phyloP scores from a whole-genome alignment of 2,888 invertebrate genomes.

The Cosmopolites sordidus region DNA sequence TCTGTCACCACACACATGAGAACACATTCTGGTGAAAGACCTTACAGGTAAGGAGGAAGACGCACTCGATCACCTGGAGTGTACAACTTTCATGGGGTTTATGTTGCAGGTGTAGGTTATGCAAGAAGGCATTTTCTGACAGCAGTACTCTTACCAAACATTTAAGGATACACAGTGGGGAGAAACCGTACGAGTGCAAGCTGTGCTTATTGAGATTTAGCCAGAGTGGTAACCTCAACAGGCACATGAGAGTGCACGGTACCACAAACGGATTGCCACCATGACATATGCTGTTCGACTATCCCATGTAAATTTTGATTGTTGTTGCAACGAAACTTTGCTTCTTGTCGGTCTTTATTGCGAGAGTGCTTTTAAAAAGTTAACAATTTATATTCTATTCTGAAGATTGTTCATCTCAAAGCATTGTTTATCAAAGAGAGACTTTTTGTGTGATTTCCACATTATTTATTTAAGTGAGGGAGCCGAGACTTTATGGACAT shows the following conservation, averaged over 20 bases:
- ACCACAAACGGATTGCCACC: conserved; percentile 47
- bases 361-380: no score
- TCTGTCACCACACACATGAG: conserved; percentile 98
- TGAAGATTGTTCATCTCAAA: no score
- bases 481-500: no score
- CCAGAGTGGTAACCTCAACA: conserved; percentile 96
- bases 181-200: conserved; percentile 98
- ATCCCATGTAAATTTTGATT: background rate
- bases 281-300: conserved; percentile 31
- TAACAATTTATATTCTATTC: no score
- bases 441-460: no score
- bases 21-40: conserved; percentile 99
- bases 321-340: background rate
- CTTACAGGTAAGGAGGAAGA: conserved; percentile 67
- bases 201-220: conserved; percentile 93
- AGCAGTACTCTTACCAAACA: conserved; percentile 98
- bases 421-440: no score
- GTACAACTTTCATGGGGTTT: no score
- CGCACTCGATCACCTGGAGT: no score
- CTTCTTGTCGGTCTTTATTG: no score
- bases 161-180: conserved; percentile 83
- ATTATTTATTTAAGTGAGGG: no score
- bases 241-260: conserved; percentile 97
- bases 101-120: conserved; percentile 78
- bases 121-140: conserved; percentile 98